Evolutionary conservation across 2,797 vertebrate species (phyloP).

Genomic region (Rhyacichthys aspro): DNA sequence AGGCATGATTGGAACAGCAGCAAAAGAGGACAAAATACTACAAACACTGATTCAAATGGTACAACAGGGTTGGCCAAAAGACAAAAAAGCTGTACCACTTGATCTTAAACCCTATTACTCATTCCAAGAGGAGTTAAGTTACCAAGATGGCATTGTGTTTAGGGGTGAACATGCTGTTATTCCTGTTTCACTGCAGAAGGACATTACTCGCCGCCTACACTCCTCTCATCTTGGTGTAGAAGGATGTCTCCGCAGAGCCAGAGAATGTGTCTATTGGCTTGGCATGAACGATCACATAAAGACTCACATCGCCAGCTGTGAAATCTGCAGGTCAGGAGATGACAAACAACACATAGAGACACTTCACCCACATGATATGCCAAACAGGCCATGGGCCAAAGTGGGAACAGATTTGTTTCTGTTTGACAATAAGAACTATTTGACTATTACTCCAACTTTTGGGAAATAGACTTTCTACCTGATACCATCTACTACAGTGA

Average conservation of each 20-base stretch:
- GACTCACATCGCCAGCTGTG: background rate
- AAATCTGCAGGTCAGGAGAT: background rate
- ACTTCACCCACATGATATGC: background rate
- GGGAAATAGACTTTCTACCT: conserved; percentile 4
- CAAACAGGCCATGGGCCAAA: background rate
- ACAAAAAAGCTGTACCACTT: background rate
- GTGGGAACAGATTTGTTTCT: conserved; percentile 18
- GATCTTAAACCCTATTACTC: background rate
- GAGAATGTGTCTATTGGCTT: conserved; percentile 8
- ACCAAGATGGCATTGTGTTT: conserved; percentile 2
- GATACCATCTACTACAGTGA: conserved; percentile 10
- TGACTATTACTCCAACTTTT: background rate
- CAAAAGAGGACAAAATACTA: background rate
- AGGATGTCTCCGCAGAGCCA: background rate
- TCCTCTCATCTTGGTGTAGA: background rate
- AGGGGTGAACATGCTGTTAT: background rate
- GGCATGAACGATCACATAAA: background rate
- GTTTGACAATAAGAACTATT: background rate
- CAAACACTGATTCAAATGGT: background rate
- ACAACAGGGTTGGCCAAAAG: background rate
- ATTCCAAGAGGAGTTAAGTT: background rate
- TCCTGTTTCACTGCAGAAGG: background rate
- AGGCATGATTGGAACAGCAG: no score
- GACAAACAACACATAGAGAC: conserved; percentile 9
- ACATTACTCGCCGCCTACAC: background rate